phyloP scores from a whole-genome alignment of 2,797 vertebrate species.

The Coluber constrictor region DNA sequence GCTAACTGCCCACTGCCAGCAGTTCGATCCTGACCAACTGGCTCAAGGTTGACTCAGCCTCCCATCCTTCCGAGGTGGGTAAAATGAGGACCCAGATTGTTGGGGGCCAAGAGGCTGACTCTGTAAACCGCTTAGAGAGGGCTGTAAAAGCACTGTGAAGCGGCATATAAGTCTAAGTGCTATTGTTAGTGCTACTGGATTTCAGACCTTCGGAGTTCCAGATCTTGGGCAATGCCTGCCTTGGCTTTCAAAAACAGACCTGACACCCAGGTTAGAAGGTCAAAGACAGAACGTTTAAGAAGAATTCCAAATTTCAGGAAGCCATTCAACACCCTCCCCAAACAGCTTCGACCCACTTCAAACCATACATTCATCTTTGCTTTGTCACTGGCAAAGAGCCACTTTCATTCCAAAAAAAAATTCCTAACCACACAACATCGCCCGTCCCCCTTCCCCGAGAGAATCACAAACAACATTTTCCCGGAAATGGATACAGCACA shows the following conservation, averaged over 20 bases:
- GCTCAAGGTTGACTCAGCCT: no score
- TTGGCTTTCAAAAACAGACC: neutral
- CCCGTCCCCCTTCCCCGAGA: neutral
- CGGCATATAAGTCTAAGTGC: no score
- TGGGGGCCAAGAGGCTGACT: no score
- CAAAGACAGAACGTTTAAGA: neutral
- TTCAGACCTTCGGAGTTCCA: neutral
- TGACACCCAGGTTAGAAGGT: neutral
- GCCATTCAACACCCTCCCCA: no score
- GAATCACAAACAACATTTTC: accelerated
- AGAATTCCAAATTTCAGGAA: neutral
- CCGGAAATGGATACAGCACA: neutral
- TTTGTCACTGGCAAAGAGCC: neutral
- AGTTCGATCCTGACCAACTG: no score
- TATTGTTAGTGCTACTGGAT: no score
- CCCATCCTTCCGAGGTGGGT: no score
- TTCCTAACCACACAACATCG: accelerated
- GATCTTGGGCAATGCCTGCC: neutral
- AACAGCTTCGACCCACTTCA: neutral
- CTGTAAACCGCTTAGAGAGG: no score
- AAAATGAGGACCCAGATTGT: no score
- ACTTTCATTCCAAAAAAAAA: neutral
- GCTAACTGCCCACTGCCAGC: no score
- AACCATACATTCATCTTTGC: neutral
- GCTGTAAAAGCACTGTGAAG: no score